phyloP scores from a whole-genome alignment of 2,797 vertebrate genomes.

The Stomatorhinus walkeri region DNA sequence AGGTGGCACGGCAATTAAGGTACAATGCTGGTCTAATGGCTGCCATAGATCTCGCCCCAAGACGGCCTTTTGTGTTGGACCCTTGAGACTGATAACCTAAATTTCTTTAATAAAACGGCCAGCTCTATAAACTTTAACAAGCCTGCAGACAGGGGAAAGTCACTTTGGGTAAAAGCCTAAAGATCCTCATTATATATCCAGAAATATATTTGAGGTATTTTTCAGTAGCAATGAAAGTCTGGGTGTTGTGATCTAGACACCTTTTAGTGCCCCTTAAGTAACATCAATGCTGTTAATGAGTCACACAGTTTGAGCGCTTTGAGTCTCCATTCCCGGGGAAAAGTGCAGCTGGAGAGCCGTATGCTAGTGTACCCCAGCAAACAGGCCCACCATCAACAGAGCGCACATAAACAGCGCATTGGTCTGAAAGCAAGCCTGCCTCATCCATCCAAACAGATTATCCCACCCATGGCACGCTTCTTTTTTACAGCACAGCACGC shows the following conservation, averaged over 20 bases:
- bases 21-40: background rate
- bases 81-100: background rate
- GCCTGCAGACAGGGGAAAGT: background rate
- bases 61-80: background rate
- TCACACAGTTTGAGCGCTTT: background rate
- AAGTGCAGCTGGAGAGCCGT: background rate
- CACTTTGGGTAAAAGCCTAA: background rate
- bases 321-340: background rate
- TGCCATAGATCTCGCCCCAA: background rate
- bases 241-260: background rate
- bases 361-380: background rate
- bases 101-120: background rate
- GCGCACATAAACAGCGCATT: background rate
- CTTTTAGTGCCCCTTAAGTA: background rate
- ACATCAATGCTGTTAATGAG: background rate
- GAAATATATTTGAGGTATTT: background rate
- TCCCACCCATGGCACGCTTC: background rate
- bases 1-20: background rate
- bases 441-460: conserved; percentile 20
- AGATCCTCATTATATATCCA: background rate
- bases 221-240: background rate
- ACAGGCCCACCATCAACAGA: background rate
- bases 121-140: background rate
- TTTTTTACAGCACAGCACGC: background rate
- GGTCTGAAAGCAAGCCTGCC: background rate